Evolutionary conservation across 2,888 invertebrate species (phyloP), one percentile per base, ranked within the genome.

Genomic region (Cheilosia grossa): DNA sequence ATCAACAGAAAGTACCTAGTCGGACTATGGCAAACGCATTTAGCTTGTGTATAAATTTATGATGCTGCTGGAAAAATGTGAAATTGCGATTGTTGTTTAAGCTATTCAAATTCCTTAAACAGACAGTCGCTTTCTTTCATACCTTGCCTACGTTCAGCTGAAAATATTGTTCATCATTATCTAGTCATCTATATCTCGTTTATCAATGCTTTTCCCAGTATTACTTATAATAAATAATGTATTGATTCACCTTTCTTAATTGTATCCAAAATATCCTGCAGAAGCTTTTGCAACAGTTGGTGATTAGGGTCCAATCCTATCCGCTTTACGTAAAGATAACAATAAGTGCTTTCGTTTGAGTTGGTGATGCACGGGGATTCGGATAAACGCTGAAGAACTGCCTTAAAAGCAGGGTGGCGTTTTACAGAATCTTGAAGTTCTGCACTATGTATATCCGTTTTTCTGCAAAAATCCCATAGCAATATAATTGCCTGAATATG

Each of bases 291-390:
- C 86, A 93, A 87, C 1, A 90, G 85, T 0, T 86, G 63, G 59
- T 91, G 88, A 42, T 89, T 88, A 44, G 91, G 88, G 9, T 89
- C 86, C 6, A 93, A 86, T 4, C 92, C 93, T 87, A 94, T 90
- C 89, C 93, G 93, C 53, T 90, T 91, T 58, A 94, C 89, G 87
- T 93, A 93, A 19, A 93, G 89, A 30, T 93, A 89, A 66, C 91
- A 89, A 81, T 92, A 92, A 82, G 93, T 92, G 42, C 92, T 87
- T 40, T 91, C 91, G 42, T 92, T 89, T 0, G 89, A 56, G 83
- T 91, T 89, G 88, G 93, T 92, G 4, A 89, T 42, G 6, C 87
- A 27, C 30, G 91, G 82, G 19, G 90, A 89, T 4, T 89, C 51
- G 6, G 89, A 88, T 15, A 93, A 88, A 4, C 87, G 27, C 2